Evolutionary conservation across 2,888 invertebrate species (phyloP).

Genomic region (Limenitis camilla): DNA sequence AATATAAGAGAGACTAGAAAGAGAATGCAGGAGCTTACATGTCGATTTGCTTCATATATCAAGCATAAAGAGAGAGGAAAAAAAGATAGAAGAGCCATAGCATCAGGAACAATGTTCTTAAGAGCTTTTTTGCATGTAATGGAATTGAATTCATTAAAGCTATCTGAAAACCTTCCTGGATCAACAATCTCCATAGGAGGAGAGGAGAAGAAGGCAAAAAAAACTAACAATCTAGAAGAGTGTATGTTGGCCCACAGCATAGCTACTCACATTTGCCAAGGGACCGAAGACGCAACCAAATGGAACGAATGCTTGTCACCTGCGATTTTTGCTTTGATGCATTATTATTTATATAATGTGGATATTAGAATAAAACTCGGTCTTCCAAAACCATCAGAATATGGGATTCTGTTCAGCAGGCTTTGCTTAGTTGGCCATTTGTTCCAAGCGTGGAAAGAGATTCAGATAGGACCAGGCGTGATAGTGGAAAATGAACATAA

Average conservation of each 20-base stretch:
- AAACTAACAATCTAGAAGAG: background rate
- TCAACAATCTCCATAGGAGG: constrained; percentile 22
- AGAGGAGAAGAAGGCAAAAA: constrained; percentile 23
- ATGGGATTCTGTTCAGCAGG: background rate
- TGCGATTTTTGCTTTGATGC: background rate
- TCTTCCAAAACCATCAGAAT: background rate
- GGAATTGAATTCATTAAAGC: constrained; percentile 7
- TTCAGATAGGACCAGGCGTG: background rate
- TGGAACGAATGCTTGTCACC: constrained; percentile 22
- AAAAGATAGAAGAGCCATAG: constrained; percentile 21
- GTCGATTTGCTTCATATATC: constrained; percentile 3
- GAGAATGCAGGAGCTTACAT: background rate
- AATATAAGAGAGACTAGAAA: background rate
- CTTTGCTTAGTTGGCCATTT: background rate
- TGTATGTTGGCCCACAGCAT: background rate
- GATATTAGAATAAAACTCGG: background rate
- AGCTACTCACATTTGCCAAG: constrained; percentile 10
- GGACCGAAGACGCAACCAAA: constrained; percentile 23
- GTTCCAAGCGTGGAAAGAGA: background rate
- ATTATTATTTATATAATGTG: background rate
- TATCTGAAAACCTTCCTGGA: constrained; percentile 17
- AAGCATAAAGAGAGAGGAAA: constrained; percentile 17
- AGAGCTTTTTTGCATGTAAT: constrained; percentile 12
- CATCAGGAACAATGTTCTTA: constrained; percentile 13
- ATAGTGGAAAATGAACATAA: background rate